Conservation (phyloP, 1,140 invertebrate species). For the Saccostrea cuccullata region DNA sequence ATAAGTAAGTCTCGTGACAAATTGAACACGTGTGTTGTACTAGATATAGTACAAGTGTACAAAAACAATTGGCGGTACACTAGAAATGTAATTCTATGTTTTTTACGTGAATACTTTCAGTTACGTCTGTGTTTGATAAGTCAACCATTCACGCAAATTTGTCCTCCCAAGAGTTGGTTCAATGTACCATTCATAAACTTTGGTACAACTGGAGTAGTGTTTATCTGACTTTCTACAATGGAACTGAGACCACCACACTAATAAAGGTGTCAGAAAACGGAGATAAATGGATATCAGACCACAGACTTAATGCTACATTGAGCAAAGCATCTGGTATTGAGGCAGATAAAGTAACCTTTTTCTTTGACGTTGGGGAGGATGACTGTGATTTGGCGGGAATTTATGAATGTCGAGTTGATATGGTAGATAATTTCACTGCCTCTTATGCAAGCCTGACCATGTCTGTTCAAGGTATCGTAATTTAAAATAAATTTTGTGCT, state of each 20-base stretch:
- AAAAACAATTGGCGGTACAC: no score
- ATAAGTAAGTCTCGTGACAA: neutral
- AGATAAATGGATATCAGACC: neutral
- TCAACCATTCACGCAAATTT: neutral
- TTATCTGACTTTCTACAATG: neutral
- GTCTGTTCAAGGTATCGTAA: neutral
- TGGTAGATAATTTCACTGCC: neutral
- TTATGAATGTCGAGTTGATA: slow-evolving; percentile 2
- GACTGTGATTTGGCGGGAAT: neutral
- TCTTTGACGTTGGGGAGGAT: neutral
- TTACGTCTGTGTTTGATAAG: neutral
- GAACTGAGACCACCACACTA: neutral
- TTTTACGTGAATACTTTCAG: neutral
- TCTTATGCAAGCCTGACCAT: neutral
- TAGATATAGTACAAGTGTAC: no score
- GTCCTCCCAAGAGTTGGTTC: neutral
- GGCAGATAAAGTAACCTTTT: slow-evolving; percentile 3
- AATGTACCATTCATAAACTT: neutral
- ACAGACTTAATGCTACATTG: neutral
- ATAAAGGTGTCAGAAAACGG: neutral
- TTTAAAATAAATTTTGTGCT: neutral
- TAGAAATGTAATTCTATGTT: neutral
- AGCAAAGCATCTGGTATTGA: neutral
- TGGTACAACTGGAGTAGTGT: slow-evolving; percentile 4
- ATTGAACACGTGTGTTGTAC: neutral